phyloP scores from a whole-genome alignment of 2,113 vertebrate genomes.

The Albula goreensis region DNA sequence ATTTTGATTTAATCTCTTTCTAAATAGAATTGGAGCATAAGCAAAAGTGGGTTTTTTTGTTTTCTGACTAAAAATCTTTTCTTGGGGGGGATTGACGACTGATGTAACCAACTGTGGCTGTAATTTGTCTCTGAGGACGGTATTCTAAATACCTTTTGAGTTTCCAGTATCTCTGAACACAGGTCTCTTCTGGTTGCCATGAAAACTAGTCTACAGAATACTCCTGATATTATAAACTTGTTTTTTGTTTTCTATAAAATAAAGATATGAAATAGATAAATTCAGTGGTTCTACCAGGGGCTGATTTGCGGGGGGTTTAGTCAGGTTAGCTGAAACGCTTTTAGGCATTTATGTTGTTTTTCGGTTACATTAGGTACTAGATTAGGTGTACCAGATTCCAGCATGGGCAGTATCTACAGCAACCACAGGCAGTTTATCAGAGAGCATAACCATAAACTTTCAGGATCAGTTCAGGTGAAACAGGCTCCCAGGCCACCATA shows the following conservation, averaged over 20 bases:
- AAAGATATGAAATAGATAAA: neutral
- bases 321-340: neutral
- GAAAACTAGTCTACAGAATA: neutral
- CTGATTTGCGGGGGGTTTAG: neutral
- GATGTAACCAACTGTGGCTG: neutral
- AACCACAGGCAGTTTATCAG: slow-evolving; percentile 44
- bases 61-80: neutral
- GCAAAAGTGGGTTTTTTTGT: neutral
- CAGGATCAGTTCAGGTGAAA: slow-evolving; percentile 54
- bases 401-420: slow-evolving; percentile 35
- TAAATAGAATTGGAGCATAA: neutral
- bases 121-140: neutral
- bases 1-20: neutral
- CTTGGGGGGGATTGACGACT: neutral
- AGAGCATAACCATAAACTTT: slow-evolving; percentile 77
- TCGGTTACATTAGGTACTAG: slow-evolving; percentile 25
- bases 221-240: neutral
- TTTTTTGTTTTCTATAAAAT: too few relatives aligned
- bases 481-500: neutral
- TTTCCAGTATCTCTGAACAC: neutral
- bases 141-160: neutral
- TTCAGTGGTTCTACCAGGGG: neutral
- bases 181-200: neutral
- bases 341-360: slow-evolving; percentile 23
- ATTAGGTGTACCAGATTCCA: slow-evolving; percentile 28